Base-by-base conservation (phyloP, 2,797 vertebrate species). In the Etheostoma nigrum region DNA sequence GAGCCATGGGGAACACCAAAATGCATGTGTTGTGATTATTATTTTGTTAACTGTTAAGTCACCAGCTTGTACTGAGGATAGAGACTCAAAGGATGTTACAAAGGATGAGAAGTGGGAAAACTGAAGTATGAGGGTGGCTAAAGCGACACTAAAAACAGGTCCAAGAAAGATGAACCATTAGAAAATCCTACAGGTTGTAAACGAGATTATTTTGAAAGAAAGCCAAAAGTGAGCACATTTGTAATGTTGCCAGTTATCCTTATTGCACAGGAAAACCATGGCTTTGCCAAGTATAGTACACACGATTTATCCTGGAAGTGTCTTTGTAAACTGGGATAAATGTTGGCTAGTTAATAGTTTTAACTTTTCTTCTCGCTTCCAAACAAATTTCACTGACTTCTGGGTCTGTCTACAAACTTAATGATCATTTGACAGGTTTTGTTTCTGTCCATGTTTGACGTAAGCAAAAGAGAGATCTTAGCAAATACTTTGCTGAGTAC, bases 1-100 rank as follows among this genome's bases (percentile, higher is more conserved):
- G 69, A 71, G 23, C 75, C 74, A 10, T 71, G 77, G 51, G 59
- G 78, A 81, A 77, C 52, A 40, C 78, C 60, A 51, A 25, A 62
- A 1, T n/a, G 27, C 12, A n/a, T 58, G n/a, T 57, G 21, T 44
- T 60, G 4, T 59, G 25, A 66, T 62, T 51, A 58, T 44, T 19
- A 12, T 21, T 33, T 18, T 47, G 51, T 59, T 55, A 12, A 42
- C 13, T 33, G 12, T n/a, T 14, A 12, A 23, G 8, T 63, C 23
- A 30, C n/a, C 55, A 61, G 52, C 25, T 40, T 64, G 25, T 19
- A 6, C 19, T n/a, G 14, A 48, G 49, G 42, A 5, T 44, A 15
- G 42, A 40, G 10, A 40, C 36, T 11, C 36, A 27, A 25, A 25
- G 25, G 2, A 1, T 40, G 36, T 40, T 40, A 11, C 36, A 40